Conservation (phyloP, 2,888 invertebrate species). For the Serripes groenlandicus region DNA sequence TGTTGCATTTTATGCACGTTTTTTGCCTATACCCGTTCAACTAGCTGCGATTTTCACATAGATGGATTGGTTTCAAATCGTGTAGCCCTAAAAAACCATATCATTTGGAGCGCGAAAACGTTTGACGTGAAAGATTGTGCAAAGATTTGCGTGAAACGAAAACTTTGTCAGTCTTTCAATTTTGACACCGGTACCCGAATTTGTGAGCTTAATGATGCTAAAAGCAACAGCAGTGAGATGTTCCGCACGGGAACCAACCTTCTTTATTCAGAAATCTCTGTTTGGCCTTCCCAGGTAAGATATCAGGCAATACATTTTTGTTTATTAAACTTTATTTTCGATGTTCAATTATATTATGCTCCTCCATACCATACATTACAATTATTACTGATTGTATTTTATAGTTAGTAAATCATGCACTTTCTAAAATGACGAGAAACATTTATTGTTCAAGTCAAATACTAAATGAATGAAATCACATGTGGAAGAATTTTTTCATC, state of each 20-base stretch:
- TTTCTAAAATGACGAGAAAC: too few relatives aligned
- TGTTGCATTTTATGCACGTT: too few relatives aligned
- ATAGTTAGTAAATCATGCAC: too few relatives aligned
- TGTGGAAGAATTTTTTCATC: too few relatives aligned
- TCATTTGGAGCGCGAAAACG: not conserved
- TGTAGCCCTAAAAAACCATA: not conserved
- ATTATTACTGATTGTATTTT: too few relatives aligned
- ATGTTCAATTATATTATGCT: too few relatives aligned
- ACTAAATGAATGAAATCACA: too few relatives aligned
- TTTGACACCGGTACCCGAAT: not conserved
- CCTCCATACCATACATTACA: too few relatives aligned
- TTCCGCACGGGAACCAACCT: not conserved
- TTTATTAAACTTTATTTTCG: too few relatives aligned
- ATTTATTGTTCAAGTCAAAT: too few relatives aligned
- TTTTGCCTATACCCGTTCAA: too few relatives aligned
- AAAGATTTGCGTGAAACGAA: not conserved
- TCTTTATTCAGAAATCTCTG: not conserved
- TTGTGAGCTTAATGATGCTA: conserved; percentile 6
- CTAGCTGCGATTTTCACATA: not conserved
- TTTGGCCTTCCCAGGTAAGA: conserved; percentile 5
- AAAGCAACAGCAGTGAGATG: not conserved
- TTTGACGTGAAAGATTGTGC: not conserved
- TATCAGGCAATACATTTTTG: too few relatives aligned
- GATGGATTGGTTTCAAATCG: not conserved
- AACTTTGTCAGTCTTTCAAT: conserved; percentile 6